These are phyloP conservation scores for Anguilla anguilla DNA, from an alignment of 2,797 vertebrate species.

Conservation along the genomic window DNA sequence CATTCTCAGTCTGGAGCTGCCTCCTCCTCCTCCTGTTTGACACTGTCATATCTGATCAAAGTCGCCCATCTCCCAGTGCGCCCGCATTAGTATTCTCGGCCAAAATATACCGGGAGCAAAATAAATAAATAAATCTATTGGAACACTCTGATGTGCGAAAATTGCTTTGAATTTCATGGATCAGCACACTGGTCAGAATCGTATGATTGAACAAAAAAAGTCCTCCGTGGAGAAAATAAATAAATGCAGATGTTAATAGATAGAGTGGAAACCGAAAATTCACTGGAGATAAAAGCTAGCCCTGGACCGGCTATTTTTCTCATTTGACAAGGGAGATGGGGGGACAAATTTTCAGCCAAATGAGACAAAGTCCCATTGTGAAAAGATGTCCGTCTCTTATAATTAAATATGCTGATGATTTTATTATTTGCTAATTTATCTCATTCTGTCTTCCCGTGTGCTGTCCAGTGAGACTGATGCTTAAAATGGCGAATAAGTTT, in stretches of 20 bases:
- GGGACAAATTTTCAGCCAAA: neutral
- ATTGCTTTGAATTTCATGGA: conserved; percentile 43
- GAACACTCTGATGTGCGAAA: conserved; percentile 30
- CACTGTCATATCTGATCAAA: conserved; percentile 21
- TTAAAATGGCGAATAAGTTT: neutral
- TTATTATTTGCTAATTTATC: neutral
- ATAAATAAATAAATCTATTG: conserved; percentile 9
- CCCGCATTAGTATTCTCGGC: conserved; percentile 23
- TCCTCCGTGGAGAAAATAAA: conserved; percentile 25
- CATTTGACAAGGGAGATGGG: neutral
- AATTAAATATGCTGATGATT: neutral
- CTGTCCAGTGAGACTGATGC: neutral
- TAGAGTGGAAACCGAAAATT: neutral
- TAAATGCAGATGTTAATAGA: conserved; percentile 29
- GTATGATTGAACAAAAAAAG: conserved; percentile 34
- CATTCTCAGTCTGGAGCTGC: neutral
- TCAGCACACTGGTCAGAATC: conserved; percentile 42
- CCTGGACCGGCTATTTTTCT: neutral
- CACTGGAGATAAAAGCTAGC: neutral
- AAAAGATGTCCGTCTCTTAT: neutral
- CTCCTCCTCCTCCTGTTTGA: conserved; percentile 8
- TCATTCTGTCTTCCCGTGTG: neutral
- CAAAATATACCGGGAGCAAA: neutral
- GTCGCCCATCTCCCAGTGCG: neutral
- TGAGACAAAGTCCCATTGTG: neutral